Base-by-base conservation (phyloP, 2,888 invertebrate genomes). In the Anoncus sp. region DNA sequence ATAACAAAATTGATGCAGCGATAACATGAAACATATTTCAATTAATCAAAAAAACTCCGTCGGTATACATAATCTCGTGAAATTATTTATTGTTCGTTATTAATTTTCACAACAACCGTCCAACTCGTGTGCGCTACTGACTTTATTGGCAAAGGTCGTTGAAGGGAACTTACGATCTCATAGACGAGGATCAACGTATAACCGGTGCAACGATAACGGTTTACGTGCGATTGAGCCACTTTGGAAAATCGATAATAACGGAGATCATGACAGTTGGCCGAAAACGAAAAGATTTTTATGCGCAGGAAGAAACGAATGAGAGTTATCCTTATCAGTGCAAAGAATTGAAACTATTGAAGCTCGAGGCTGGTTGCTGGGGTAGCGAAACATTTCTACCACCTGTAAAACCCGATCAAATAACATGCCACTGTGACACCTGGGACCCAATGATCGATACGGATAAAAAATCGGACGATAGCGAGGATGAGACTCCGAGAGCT, bases 201-300 rank as follows among this genome's bases (percentile, higher is more conserved):
- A 85, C 83, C 3, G 78, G 75, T 0, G 82, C 83, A 0, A 76
- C 81, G 3, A 77, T 89, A n/a, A 79, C 81, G 47, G 66, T 89
- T 3, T 89, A 86, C 75, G 53, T 86, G 27, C 86, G 90, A 0
- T 71, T 90, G 53, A 90, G 86, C 59, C 85, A 87, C 45, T 80
- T 90, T 40, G 88, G 89, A 7, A 84, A 84, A 43, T 85, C 86
- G 45, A 77, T 90, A 22, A 82, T 86, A 49, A 89, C 89, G 7
- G 89, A 90, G 71, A 82, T 89, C 43, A 82, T 86, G 20, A 16
- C 18, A 14, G 75, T 60, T 16, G 10, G 31, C 10, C 66, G 49
- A 16, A 62, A 47, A 49, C 55, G 59, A 12, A 53, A 43, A 5
- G 75, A 79, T 27, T 90, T 89, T 59, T 86, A 85, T 60, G 86